A percentile compares a stretch with the other conserved stretches of the same genome.
Conservation (phyloP, 2,888 invertebrate genomes). For the Sinelater perroti region DNA sequence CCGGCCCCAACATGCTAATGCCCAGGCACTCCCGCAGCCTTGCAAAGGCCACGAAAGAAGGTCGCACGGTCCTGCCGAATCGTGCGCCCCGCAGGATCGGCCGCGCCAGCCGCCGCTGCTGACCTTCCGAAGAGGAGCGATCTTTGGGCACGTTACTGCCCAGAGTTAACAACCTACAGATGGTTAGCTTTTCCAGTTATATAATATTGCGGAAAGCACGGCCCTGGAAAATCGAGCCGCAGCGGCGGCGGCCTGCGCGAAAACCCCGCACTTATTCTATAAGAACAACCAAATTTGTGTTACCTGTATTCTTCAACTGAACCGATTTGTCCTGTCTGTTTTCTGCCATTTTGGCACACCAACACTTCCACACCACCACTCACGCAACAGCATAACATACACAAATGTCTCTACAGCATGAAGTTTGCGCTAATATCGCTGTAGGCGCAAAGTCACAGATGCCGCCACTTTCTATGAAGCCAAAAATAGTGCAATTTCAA, state of each 20-base stretch:
- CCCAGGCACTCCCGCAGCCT: constrained; percentile 14
- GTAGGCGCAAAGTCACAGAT: not conserved
- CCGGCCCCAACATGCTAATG: not conserved
- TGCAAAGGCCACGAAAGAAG: constrained; percentile 32
- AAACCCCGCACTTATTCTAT: constrained; percentile 17
- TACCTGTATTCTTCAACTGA: constrained; percentile 59
- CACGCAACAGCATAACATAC: constrained; percentile 52
- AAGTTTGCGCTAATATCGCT: constrained; percentile 23
- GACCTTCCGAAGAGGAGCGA: no score
- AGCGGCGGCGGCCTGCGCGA: constrained; percentile 12
- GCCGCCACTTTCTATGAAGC: not conserved
- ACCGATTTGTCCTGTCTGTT: constrained; percentile 59
- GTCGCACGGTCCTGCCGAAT: no score
- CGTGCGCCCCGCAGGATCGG: no score
- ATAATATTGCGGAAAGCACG: constrained; percentile 52
- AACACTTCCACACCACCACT: constrained; percentile 53
- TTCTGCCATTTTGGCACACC: constrained; percentile 61
- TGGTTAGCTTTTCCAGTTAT: constrained; percentile 58
- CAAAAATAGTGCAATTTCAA: no score
- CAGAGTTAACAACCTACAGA: constrained; percentile 55
- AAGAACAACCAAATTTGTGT: constrained; percentile 34
- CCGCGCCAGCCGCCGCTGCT: no score
- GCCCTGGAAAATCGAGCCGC: constrained; percentile 30
- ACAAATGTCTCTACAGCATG: constrained; percentile 26
- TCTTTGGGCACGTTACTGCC: constrained; percentile 25